A percentile compares a stretch with the other conserved stretches of the same genome.
Conservation (phyloP, 64 coral and sea anemone species). For the Pachyseris speciosa region DNA sequence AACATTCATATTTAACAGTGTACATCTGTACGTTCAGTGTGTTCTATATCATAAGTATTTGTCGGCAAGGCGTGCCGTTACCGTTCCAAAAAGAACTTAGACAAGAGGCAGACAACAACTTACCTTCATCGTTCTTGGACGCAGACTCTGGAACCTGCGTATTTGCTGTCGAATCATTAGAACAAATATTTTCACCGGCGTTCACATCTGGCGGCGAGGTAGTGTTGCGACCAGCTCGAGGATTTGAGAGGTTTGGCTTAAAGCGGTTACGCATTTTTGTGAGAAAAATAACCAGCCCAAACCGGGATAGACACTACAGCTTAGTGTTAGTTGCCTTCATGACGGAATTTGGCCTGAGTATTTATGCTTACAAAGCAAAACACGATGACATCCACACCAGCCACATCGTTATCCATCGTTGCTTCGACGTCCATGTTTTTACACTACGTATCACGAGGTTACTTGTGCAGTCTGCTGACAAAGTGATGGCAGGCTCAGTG, state of each 20-base stretch:
- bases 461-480: no score
- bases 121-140: not conserved
- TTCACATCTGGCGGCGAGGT: not conserved
- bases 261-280: constrained; percentile 25
- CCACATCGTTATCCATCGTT: no score
- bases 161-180: not conserved
- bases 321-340: not conserved
- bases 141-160: not conserved
- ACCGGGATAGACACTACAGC: not conserved
- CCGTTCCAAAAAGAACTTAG: not conserved
- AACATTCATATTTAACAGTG: no score
- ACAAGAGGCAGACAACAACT: not conserved
- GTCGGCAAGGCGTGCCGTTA: no score
- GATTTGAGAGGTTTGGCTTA: not conserved
- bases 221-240: not conserved
- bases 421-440: no score
- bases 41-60: no score
- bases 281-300: not conserved
- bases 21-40: no score
- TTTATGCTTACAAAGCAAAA: no score
- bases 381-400: no score
- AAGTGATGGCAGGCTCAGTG: no score
- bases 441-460: no score
- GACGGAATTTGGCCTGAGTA: not conserved
- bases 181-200: not conserved